Base-by-base conservation (phyloP, 2,113 vertebrate species). In the Epinephelus cyanopodus region DNA sequence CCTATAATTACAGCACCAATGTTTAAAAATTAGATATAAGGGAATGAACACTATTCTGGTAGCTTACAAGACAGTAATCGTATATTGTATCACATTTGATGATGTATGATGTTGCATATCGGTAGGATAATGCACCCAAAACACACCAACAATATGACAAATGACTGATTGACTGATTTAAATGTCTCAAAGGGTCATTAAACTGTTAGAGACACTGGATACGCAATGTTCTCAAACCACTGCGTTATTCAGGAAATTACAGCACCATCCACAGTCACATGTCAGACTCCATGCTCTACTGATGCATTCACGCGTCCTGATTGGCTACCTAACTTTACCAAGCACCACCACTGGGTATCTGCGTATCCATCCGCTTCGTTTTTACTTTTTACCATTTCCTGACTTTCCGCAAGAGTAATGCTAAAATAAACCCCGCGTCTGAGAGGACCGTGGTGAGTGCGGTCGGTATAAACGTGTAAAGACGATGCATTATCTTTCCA, bases 401-500 rank as follows among this genome's bases (percentile, higher is more conserved):
- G 1, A 14, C 0, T 64, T 60, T 33, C 11, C 5, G n/a, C 3
- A 2, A 0, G 0, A 6, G 14, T 27, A 39, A 52, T 18, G n/a
- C 3, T 17, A 0, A 25, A 53, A 70, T 9, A 53, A 52, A 90
- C 64, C 5, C 14, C 2, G 18, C 0, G 0, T 19, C 2, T 23
- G 4, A 15, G 0, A 10, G 18, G 3, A 3, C 1, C 18, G 2
- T 9, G 6, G 1, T 61, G 15, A 2, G 0, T 14, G 2, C 0
- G 0, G 15, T 42, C 50, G 1, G 4, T 37, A 4, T 3, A 13
- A 5, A 4, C 6, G 5, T 1, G 91, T 94, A 90, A 50, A 94
- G 93, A 91, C 88, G 90, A 1, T 91, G 92, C 77, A 90, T 91
- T 84, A 91, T 83, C 83, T 95, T 95, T 47, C 90, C 11, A 87